These are phyloP conservation scores for Euzetes globulus DNA, from an alignment of 2,888 invertebrate species.

Conservation along the genomic window DNA sequence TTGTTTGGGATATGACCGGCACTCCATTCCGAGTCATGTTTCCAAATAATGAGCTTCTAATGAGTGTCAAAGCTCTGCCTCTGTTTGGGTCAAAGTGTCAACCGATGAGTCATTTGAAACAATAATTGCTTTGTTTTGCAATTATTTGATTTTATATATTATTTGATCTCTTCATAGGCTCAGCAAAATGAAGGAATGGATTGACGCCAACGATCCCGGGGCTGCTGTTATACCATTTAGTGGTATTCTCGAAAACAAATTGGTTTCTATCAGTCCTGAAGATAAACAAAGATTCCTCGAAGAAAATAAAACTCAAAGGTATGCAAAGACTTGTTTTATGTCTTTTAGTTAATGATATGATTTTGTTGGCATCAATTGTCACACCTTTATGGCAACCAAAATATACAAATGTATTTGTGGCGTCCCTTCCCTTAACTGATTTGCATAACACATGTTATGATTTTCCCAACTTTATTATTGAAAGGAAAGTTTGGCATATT, in stretches of 20 bases:
- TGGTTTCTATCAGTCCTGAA: slow-evolving; percentile 70
- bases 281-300: slow-evolving; percentile 70
- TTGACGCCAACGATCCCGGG: slow-evolving; percentile 92
- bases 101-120: not conserved
- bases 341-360: not conserved
- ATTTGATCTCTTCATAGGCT: slow-evolving; percentile 57
- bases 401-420: not conserved
- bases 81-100: slow-evolving; percentile 4
- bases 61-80: slow-evolving; percentile 3
- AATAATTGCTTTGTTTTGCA: not conserved
- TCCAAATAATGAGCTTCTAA: slow-evolving; percentile 8
- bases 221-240: slow-evolving; percentile 92
- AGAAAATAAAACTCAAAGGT: slow-evolving; percentile 74
- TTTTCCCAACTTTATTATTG: not conserved
- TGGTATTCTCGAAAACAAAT: slow-evolving; percentile 76
- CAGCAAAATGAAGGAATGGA: slow-evolving; percentile 95
- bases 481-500: not conserved
- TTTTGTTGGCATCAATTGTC: not conserved
- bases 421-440: not conserved
- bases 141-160: not conserved
- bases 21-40: slow-evolving; percentile 6
- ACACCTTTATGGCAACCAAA: not conserved
- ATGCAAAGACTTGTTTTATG: slow-evolving; percentile 41
- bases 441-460: not conserved
- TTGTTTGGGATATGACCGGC: slow-evolving; percentile 15